Percentiles rank a stretch among this genome's conserved stretches.
phyloP scores from a whole-genome alignment of 2,113 vertebrate genomes.

The Clarias gariepinus region DNA sequence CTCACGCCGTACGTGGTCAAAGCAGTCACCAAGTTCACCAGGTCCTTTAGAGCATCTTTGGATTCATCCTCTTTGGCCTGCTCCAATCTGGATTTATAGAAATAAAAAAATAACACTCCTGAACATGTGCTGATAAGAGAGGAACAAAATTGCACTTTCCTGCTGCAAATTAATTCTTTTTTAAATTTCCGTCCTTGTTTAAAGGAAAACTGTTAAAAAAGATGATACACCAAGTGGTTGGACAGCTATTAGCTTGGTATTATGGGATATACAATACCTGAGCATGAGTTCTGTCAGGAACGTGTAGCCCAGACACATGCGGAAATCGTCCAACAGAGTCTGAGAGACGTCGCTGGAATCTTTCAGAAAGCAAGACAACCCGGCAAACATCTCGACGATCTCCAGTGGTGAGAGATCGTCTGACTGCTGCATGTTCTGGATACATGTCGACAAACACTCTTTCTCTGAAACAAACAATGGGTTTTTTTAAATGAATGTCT shows the following conservation, averaged over 20 bases:
- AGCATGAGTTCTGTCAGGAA: constrained; percentile 97
- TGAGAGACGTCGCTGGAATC: constrained; percentile 97
- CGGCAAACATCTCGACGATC: constrained; percentile 98
- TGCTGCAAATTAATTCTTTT: neutral
- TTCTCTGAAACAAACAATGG: constrained; percentile 81
- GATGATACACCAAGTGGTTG: neutral
- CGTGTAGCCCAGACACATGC: constrained; percentile 96
- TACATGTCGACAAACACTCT: constrained; percentile 93
- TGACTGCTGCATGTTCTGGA: constrained; percentile 99
- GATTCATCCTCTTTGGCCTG: constrained; percentile 95
- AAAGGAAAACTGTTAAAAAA: neutral
- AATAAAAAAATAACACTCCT: neutral
- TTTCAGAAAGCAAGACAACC: constrained; percentile 97
- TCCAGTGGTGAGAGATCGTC: constrained; percentile 94
- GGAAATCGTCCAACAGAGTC: constrained; percentile 93
- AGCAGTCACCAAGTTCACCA: constrained; percentile 94
- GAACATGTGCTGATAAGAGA: neutral
- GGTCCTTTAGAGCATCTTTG: constrained; percentile 93
- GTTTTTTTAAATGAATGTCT: neutral
- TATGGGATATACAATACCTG: constrained; percentile 73
- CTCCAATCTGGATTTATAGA: constrained; percentile 81
- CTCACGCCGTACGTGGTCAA: constrained; percentile 90
- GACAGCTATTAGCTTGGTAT: neutral
- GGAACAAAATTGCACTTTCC: neutral
- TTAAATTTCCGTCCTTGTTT: neutral